These are phyloP conservation scores for Eristalis tenax DNA, from an alignment of 2,888 invertebrate species.

Conservation along the genomic window DNA sequence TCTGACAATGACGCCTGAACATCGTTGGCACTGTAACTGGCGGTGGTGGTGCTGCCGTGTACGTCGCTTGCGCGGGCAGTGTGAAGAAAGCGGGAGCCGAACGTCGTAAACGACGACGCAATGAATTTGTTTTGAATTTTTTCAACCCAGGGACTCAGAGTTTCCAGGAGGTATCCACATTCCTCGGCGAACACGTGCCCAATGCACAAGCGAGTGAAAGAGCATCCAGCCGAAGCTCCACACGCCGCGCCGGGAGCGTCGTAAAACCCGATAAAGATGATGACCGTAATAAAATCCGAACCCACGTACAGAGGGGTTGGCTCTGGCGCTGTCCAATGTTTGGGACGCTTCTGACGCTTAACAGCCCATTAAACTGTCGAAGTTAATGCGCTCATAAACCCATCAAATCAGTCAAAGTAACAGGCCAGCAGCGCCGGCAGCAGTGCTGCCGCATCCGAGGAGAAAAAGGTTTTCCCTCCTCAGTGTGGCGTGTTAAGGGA, in stretches of 20 bases:
- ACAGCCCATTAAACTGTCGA: conserved; percentile 57
- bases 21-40: neutral
- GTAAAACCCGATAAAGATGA: conserved; percentile 49
- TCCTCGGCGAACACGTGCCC: neutral
- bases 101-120: conserved; percentile 21
- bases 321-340: conserved; percentile 10
- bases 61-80: too few species aligned
- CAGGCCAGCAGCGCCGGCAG: conserved; percentile 37
- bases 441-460: neutral
- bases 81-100: neutral
- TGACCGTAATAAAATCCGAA: conserved; percentile 36
- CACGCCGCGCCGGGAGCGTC: neutral
- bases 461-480: neutral
- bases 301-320: conserved; percentile 10
- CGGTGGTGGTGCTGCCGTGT: too few species aligned
- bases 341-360: conserved; percentile 26
- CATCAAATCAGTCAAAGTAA: conserved; percentile 59
- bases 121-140: conserved; percentile 70
- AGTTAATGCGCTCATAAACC: conserved; percentile 62
- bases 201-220: neutral
- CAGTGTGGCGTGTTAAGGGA: neutral
- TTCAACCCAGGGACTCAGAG: conserved; percentile 56
- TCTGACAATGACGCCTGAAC: neutral
- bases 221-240: neutral
- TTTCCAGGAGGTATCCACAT: conserved; percentile 22